Evolutionary conservation across 2,888 invertebrate species (phyloP).

Genomic region (Abrostola triplasia): DNA sequence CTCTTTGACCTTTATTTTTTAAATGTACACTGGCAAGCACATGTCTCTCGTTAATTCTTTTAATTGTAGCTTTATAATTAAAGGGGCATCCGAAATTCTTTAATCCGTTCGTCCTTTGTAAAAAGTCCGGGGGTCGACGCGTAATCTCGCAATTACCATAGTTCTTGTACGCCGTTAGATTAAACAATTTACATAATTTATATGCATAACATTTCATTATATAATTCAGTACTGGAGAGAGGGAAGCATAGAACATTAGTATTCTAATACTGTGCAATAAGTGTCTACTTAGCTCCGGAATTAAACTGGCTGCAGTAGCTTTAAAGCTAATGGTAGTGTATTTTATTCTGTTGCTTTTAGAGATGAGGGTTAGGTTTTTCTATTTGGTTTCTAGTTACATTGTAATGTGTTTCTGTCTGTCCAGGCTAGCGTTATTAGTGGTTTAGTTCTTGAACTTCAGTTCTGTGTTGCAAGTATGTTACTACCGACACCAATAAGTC

Average conservation of each 20-base stretch:
- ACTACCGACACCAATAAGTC: no score
- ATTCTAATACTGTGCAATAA: conserved; percentile 50
- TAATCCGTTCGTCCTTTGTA: conserved; percentile 50
- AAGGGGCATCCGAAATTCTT: conserved; percentile 39
- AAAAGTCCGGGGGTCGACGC: conserved; percentile 26
- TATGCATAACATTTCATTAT: conserved; percentile 43
- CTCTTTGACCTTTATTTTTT: conserved; percentile 51
- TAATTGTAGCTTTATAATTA: conserved; percentile 44
- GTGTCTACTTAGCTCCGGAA: conserved; percentile 45
- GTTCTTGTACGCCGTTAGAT: conserved; percentile 39
- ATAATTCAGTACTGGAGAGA: conserved; percentile 31
- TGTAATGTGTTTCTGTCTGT: conserved; percentile 10
- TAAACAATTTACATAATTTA: conserved; percentile 46
- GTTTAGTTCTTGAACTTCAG: not conserved
- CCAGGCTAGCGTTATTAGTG: conserved; percentile 22
- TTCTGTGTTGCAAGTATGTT: not conserved
- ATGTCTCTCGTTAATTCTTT: conserved; percentile 51
- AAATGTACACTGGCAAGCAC: conserved; percentile 51
- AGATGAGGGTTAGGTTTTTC: conserved; percentile 21
- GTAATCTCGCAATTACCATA: conserved; percentile 39
- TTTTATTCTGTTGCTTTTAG: conserved; percentile 33
- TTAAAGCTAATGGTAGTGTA: conserved; percentile 33
- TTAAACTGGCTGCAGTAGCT: conserved; percentile 42
- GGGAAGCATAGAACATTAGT: conserved; percentile 45
- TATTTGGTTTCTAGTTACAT: conserved; percentile 15